These are phyloP conservation scores for Sicus ferrugineus DNA, from an alignment of 2,888 invertebrate genomes.

Conservation along the genomic window DNA sequence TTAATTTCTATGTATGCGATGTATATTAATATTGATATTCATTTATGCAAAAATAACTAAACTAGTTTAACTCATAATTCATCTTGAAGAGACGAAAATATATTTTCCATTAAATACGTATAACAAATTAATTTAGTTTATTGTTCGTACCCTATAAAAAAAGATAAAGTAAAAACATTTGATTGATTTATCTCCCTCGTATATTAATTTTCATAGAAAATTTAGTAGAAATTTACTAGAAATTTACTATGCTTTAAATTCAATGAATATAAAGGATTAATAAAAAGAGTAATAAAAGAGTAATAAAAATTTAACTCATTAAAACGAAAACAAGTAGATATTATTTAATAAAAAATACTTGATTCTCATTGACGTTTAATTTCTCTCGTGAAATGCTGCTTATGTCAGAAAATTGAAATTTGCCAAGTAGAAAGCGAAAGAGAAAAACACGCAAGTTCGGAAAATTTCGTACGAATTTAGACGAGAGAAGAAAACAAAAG, in stretches of 20 bases:
- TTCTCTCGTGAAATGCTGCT: slow-evolving; percentile 17
- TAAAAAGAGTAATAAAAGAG: slow-evolving; percentile 8
- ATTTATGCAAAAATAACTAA: slow-evolving; percentile 31
- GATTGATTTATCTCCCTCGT: slow-evolving; percentile 1
- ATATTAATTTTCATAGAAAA: slow-evolving; percentile 19
- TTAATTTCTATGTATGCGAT: slow-evolving; percentile 32
- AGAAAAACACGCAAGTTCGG: no score
- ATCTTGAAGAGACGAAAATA: slow-evolving; percentile 29
- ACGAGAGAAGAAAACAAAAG: neutral
- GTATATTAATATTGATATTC: slow-evolving; percentile 22
- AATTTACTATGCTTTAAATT: slow-evolving; percentile 27
- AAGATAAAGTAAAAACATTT: slow-evolving; percentile 7
- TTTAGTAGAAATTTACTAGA: slow-evolving; percentile 30
- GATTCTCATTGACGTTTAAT: neutral
- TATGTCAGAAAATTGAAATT: neutral
- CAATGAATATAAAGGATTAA: slow-evolving; percentile 24
- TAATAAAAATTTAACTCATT: slow-evolving; percentile 3
- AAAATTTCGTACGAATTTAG: neutral
- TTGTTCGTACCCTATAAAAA: slow-evolving; percentile 18
- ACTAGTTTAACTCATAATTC: slow-evolving; percentile 21
- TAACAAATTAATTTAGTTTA: slow-evolving; percentile 24
- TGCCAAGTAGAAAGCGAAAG: neutral
- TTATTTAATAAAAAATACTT: neutral
- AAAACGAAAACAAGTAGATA: neutral
- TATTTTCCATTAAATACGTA: slow-evolving; percentile 5